Conservation (phyloP, 2,113 vertebrate species). For the Channa maculata region DNA sequence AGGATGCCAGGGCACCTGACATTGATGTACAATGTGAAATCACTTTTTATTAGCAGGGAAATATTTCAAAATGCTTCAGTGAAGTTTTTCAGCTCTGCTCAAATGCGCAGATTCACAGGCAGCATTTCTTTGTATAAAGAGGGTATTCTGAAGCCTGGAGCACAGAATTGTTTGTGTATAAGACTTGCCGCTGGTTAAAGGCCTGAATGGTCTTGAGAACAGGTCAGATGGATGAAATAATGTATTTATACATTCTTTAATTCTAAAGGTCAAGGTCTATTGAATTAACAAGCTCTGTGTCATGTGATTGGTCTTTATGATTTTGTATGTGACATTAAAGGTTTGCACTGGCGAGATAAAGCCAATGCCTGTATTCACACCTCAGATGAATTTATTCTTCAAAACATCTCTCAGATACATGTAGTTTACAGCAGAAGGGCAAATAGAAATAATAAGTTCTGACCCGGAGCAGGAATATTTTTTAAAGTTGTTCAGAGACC, state of each 20-base stretch:
- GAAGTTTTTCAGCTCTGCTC: slow-evolving; percentile 53
- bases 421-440: slow-evolving; percentile 33
- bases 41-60: slow-evolving; percentile 79
- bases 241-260: slow-evolving; percentile 45
- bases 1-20: slow-evolving; percentile 78
- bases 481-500: slow-evolving; percentile 36
- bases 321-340: slow-evolving; percentile 47
- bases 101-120: slow-evolving; percentile 47
- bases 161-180: not conserved
- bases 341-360: slow-evolving; percentile 39
- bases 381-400: slow-evolving; percentile 47
- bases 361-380: slow-evolving; percentile 50
- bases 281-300: slow-evolving; percentile 37
- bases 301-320: slow-evolving; percentile 20
- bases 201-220: slow-evolving; percentile 22
- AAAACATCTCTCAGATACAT: slow-evolving; percentile 44
- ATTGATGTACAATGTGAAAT: slow-evolving; percentile 82
- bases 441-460: slow-evolving; percentile 48
- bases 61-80: slow-evolving; percentile 62
- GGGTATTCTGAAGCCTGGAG: not conserved
- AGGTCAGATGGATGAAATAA: slow-evolving; percentile 48
- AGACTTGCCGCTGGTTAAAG: slow-evolving; percentile 1
- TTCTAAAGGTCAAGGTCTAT: not conserved
- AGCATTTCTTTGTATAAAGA: slow-evolving; percentile 40
- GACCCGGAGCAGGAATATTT: slow-evolving; percentile 50